Conservation (phyloP, 2,888 invertebrate species). For the Halictus ligatus region DNA sequence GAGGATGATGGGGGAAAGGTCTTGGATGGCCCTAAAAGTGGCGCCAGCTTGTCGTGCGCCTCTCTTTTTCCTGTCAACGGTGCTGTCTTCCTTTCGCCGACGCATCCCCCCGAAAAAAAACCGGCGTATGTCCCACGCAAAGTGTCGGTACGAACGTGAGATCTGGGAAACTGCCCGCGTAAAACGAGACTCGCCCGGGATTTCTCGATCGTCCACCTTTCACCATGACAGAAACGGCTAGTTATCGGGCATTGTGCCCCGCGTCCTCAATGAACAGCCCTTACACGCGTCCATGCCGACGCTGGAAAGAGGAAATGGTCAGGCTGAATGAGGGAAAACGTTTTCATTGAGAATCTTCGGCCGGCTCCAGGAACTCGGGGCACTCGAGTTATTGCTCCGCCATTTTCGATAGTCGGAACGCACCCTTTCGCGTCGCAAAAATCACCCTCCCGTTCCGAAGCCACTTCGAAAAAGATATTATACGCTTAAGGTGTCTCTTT, state of each 20-base stretch:
- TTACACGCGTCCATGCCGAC: constrained; percentile 60
- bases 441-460: not conserved
- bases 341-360: not conserved
- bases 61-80: constrained; percentile 49
- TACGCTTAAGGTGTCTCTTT: too few relatives aligned
- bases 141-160: constrained; percentile 27
- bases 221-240: constrained; percentile 73
- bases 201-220: constrained; percentile 63
- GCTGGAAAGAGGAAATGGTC: constrained; percentile 38
- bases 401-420: not conserved
- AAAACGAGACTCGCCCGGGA: constrained; percentile 64
- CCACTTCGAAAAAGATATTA: too few relatives aligned
- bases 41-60: constrained; percentile 81
- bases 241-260: constrained; percentile 78
- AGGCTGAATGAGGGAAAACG: constrained; percentile 20
- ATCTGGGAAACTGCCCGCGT: constrained; percentile 49
- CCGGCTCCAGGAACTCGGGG: not conserved
- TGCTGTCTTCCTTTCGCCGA: constrained; percentile 47
- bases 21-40: constrained; percentile 72
- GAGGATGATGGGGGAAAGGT: constrained; percentile 58
- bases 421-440: not conserved
- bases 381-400: not conserved
- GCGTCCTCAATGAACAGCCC: constrained; percentile 78
- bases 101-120: not conserved
- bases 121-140: not conserved